These are phyloP conservation scores for Esox niger DNA, from an alignment of 2,113 vertebrate species.

Conservation along the genomic window DNA sequence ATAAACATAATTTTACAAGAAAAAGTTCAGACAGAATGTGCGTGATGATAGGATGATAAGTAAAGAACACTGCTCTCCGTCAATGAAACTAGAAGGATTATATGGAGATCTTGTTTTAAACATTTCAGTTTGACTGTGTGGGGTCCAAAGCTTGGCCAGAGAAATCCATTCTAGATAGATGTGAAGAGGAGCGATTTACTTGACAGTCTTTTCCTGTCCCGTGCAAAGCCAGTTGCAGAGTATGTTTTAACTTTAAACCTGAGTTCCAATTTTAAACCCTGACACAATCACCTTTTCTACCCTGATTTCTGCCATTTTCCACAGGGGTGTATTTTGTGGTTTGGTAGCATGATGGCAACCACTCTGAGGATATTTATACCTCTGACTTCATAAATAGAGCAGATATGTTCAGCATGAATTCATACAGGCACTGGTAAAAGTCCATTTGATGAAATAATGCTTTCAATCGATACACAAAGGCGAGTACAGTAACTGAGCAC, in stretches of 20 bases:
- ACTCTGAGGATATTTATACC: background rate
- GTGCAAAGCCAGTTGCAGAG: constrained; percentile 33
- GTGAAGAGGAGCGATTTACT: background rate
- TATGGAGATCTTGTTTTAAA: constrained; percentile 32
- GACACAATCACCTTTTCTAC: constrained; percentile 31
- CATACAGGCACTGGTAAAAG: too few species aligned
- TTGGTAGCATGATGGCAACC: background rate
- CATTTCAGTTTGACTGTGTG: constrained; percentile 12
- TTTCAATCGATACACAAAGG: too few species aligned
- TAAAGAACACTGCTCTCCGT: too few species aligned
- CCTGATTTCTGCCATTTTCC: constrained; percentile 36
- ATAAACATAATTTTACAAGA: too few species aligned
- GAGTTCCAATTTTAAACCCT: constrained; percentile 31
- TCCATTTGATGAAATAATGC: too few species aligned
- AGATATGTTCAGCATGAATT: background rate
- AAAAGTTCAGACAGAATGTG: too few species aligned
- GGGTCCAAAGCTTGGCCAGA: constrained; percentile 10
- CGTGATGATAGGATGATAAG: too few species aligned
- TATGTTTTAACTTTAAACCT: constrained; percentile 36
- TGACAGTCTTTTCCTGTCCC: constrained; percentile 27
- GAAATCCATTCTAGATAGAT: background rate
- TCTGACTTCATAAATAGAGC: constrained; percentile 25
- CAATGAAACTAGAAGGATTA: background rate
- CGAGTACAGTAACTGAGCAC: too few species aligned
- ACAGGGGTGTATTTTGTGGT: constrained; percentile 26